phyloP scores from a whole-genome alignment of 2,113 vertebrate species.

The Plectropomus leopardus region DNA sequence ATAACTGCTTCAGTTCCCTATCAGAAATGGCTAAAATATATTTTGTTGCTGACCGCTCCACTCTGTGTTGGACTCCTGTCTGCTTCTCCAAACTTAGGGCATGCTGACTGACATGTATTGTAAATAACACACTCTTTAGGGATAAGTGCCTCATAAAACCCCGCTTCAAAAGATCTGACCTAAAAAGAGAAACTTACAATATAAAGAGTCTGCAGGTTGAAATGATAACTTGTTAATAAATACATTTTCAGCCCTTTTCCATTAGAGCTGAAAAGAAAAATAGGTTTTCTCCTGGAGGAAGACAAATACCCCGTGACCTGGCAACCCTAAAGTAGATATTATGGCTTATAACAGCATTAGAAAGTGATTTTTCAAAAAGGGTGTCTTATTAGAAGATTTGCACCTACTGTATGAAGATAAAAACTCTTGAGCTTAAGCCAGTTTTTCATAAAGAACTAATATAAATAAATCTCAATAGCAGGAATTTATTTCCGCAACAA shows the following conservation, averaged over 20 bases:
- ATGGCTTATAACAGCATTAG: background rate
- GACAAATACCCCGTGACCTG: background rate
- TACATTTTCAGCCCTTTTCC: background rate
- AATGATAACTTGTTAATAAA: background rate
- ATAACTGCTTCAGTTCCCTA: too few species aligned
- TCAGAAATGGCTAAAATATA: too few species aligned
- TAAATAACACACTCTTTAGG: too few species aligned
- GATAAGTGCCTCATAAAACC: too few species aligned
- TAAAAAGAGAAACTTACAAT: too few species aligned
- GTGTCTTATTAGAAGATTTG: constrained; percentile 10
- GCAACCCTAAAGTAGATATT: background rate
- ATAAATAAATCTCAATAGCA: background rate
- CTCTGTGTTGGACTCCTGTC: too few species aligned
- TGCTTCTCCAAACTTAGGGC: too few species aligned
- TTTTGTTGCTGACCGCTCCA: too few species aligned
- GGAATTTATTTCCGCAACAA: background rate
- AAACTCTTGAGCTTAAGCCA: background rate
- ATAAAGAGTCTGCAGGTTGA: background rate
- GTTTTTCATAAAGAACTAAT: background rate
- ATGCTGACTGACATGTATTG: too few species aligned
- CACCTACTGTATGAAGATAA: background rate
- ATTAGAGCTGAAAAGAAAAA: background rate
- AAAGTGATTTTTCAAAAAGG: background rate
- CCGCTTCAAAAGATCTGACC: too few species aligned
- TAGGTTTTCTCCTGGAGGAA: background rate